Evolutionary conservation across 2,113 vertebrate genomes (phyloP).

Genomic region (Oreochromis spilurus): DNA sequence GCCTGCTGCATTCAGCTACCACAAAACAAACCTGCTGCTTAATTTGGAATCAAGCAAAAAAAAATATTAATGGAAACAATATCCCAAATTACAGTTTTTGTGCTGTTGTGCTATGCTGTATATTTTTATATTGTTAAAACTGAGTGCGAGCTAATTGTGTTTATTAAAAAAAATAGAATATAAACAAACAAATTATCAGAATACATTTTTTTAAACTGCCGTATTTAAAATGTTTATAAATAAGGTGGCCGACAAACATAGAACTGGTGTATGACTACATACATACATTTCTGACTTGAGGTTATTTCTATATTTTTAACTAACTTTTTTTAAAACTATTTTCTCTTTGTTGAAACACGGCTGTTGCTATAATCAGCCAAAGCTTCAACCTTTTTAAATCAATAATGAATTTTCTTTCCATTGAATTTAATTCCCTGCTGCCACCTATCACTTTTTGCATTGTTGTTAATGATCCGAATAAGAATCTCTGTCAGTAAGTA

Average conservation of each 20-base stretch:
- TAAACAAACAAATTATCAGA: not conserved
- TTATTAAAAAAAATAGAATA: not conserved
- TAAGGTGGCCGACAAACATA: not conserved
- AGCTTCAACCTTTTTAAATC: not conserved
- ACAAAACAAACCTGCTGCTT: not conserved
- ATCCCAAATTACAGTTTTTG: not conserved
- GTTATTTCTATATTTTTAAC: not conserved
- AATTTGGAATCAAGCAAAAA: not conserved
- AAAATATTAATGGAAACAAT: not conserved
- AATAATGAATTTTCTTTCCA: not conserved
- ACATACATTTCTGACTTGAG: not conserved
- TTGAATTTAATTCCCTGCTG: not conserved
- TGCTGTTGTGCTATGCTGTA: not conserved
- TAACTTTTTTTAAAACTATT: no score
- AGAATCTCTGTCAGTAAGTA: not conserved
- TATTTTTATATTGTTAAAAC: not conserved
- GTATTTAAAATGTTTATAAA: not conserved
- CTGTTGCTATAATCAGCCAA: not conserved
- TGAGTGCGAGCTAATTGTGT: not conserved
- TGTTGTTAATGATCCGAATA: not conserved
- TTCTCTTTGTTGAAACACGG: not conserved
- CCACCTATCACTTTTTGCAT: not conserved
- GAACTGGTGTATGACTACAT: not conserved
- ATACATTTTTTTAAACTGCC: not conserved
- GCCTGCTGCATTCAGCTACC: not conserved